Evolutionary conservation across 2,113 vertebrate species (phyloP).

Genomic region (Alligator sinensis): DNA sequence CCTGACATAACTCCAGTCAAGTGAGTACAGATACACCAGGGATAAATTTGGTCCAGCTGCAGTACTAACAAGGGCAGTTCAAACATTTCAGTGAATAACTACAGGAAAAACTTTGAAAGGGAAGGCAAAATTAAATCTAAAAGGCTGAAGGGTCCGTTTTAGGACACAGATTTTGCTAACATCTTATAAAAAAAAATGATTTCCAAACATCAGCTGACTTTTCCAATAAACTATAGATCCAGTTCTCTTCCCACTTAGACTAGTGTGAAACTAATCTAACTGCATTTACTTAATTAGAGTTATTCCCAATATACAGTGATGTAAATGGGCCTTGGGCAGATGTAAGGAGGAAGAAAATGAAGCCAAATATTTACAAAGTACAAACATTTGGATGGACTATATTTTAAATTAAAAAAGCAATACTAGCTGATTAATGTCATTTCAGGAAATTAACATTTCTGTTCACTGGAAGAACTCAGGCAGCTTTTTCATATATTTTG

Average conservation of each 20-base stretch:
- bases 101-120: background rate
- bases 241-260: background rate
- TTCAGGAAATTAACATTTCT: background rate
- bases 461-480: background rate
- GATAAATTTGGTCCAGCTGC: background rate
- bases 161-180: background rate
- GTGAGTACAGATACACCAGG: background rate
- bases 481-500: background rate
- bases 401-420: background rate
- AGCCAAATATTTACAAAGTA: background rate
- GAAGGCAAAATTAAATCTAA: background rate
- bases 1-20: background rate
- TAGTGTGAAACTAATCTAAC: background rate
- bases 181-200: background rate
- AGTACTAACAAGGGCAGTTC: background rate
- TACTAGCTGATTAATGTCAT: background rate
- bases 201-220: background rate
- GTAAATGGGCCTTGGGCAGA: background rate
- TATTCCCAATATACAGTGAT: background rate
- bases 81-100: constrained; percentile 13
- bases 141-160: background rate
- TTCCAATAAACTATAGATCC: background rate
- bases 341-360: background rate
- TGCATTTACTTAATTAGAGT: background rate
- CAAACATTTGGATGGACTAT: background rate